Conservation (phyloP, 1,140 invertebrate genomes). For the Nasonia longicornis region DNA sequence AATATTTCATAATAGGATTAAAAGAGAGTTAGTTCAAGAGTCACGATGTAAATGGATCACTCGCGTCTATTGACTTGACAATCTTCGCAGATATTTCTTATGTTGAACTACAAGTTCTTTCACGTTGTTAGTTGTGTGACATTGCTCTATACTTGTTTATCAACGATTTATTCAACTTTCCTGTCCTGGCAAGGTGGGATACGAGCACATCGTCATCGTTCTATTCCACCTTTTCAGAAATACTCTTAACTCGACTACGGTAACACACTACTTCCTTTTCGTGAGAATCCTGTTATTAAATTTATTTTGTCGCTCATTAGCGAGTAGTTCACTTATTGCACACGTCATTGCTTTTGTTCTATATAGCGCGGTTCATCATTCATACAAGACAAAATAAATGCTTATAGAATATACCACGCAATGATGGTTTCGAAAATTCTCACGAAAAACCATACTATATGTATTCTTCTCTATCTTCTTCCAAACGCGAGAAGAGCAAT, state of each 20-base stretch:
- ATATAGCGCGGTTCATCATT: not conserved
- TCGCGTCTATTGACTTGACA: not conserved
- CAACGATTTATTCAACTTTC: not conserved
- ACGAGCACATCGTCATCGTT: not conserved
- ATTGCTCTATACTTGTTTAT: not conserved
- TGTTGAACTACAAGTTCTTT: no score
- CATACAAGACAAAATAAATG: not conserved
- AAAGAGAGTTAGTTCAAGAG: not conserved
- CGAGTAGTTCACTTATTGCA: not conserved
- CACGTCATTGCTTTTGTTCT: not conserved
- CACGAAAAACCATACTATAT: not conserved
- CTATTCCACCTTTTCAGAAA: not conserved
- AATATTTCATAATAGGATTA: not conserved
- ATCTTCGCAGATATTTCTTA: not conserved
- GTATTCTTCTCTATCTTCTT: no score
- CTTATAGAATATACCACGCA: not conserved
- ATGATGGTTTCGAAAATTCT: not conserved
- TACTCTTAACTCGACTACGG: not conserved
- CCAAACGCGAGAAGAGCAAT: not conserved
- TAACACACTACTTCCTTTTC: not conserved
- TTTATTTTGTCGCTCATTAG: not conserved
- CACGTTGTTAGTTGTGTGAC: not conserved
- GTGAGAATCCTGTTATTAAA: not conserved
- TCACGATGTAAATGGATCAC: no score
- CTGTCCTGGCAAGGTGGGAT: not conserved